Evolutionary conservation across 2,888 invertebrate species (phyloP).

Genomic region (Busseola fusca): DNA sequence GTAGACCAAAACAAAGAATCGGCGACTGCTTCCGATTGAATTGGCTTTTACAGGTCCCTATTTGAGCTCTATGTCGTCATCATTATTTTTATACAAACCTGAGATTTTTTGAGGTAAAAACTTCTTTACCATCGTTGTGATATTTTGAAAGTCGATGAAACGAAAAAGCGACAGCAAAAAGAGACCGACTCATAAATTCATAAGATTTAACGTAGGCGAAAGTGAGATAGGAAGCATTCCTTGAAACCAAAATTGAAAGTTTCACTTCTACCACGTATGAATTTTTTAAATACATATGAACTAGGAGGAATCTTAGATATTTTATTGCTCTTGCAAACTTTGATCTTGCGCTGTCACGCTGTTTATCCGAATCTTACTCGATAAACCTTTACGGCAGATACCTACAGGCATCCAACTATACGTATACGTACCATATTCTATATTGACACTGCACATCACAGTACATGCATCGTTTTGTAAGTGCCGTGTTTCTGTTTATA

Average conservation of each 20-base stretch:
- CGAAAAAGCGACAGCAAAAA: no score
- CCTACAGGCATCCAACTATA: no score
- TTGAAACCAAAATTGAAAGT: no score
- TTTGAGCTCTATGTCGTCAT: neutral
- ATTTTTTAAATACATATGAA: no score
- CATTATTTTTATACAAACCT: neutral
- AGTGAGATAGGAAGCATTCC: no score
- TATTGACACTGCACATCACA: neutral
- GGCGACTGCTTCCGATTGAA: constrained; percentile 33
- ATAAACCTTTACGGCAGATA: neutral
- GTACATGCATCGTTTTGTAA: neutral
- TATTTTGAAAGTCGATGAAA: no score
- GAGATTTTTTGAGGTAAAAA: no score
- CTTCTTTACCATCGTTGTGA: no score
- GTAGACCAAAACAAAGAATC: constrained; percentile 42
- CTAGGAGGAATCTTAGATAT: neutral
- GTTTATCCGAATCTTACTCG: neutral
- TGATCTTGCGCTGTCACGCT: neutral
- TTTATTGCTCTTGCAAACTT: neutral
- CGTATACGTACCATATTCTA: neutral
- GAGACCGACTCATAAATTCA: no score
- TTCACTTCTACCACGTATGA: no score
- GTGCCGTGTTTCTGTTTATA: constrained; percentile 6
- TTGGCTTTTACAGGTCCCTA: neutral
- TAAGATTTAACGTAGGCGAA: no score